Conservation (phyloP, 2,113 vertebrate species). For the Pedionomus torquatus region DNA sequence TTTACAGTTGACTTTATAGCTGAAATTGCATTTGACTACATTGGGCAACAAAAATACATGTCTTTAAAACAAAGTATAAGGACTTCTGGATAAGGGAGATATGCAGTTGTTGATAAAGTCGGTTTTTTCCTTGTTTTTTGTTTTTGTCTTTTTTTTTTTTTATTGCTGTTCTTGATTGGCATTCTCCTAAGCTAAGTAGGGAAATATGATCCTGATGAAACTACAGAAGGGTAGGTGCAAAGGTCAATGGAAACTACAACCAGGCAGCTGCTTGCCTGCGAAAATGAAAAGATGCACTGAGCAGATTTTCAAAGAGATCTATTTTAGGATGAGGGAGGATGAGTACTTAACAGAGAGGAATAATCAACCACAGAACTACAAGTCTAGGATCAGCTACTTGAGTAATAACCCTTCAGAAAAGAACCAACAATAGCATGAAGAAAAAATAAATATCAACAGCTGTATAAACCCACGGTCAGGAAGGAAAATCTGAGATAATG, state of each 20-base stretch:
- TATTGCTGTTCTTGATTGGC: not conserved
- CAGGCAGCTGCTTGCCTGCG: not conserved
- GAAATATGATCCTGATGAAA: not conserved
- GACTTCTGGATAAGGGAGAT: not conserved
- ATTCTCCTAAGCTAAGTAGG: not conserved
- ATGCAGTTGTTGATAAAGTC: rapidly evolving
- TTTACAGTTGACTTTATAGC: not conserved
- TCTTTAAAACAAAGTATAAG: not conserved
- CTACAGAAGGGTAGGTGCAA: not conserved
- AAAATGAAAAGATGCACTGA: not conserved
- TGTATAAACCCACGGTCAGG: not conserved
- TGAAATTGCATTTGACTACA: not conserved
- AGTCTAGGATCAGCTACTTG: not conserved
- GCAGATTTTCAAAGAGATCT: not conserved
- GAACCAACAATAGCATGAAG: not conserved
- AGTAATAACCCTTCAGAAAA: not conserved
- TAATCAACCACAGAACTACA: not conserved
- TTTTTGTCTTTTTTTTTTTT: too few species aligned
- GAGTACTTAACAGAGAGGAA: not conserved
- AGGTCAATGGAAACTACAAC: not conserved
- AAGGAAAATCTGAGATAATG: not conserved
- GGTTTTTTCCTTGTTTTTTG: too few species aligned
- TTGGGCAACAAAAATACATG: not conserved
- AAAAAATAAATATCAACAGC: not conserved
- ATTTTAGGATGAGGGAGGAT: not conserved